Evolutionary conservation across 2,888 invertebrate genomes (phyloP), one percentile per base, ranked within the genome.

Genomic region (Crocallis elinguaria): DNA sequence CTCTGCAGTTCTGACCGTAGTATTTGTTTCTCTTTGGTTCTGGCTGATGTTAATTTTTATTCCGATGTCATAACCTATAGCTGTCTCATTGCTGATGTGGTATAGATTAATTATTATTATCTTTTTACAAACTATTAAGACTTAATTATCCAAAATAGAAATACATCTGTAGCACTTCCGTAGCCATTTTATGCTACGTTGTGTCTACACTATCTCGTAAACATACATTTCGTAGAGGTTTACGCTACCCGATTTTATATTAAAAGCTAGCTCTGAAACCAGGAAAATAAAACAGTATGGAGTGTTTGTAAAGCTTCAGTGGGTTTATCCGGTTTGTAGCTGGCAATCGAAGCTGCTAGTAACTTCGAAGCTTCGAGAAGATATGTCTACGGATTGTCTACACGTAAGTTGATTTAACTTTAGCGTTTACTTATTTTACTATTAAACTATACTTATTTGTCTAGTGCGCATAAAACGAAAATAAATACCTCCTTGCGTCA

Each of bases 361-460:
- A 63, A 66, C 60, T 61, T 49, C 33, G 39, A 62, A 44, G 49
- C 53, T 49, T 55, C 44, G 13, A 46, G 58, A 52, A 48, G 65
- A 67, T 71, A 66, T 64, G 60, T 67, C 67, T 59, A 43, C 43
- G 59, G 60, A 52, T n/a, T n/a, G n/a, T n/a, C 42, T 49, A 57
- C 39, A 49, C 21, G 17, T 21, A 41, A 49, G 43, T 33, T 48
- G 43, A 14, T 32, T 44, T 52, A 49, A 37, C 27, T 12, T 32
- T n/a, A n/a, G n/a, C 42, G 39, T 46, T 53, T 41, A 49, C 23
- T 38, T 51, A 38, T 45, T 42, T 43, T n/a, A n/a, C n/a, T n/a
- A n/a, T n/a, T n/a, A n/a, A n/a, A n/a, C n/a, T n/a, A n/a, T n/a
- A n/a, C n/a, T n/a, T n/a, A n/a, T n/a, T n/a, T n/a, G n/a, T n/a